These are phyloP conservation scores for Agrotis exclamationis DNA, from an alignment of 2,888 invertebrate species.

Conservation along the genomic window DNA sequence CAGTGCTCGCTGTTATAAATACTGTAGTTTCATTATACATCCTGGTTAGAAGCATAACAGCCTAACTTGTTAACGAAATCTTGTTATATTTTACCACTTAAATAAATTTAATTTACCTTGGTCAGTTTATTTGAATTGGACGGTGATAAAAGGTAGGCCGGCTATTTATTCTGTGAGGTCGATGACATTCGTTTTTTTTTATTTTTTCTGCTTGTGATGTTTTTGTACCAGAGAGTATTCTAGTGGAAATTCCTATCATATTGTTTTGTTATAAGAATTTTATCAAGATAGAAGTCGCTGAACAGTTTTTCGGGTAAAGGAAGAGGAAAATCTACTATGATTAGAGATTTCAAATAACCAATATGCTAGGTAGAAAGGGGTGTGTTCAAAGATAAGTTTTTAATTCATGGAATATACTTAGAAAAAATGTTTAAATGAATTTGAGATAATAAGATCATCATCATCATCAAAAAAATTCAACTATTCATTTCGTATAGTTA, in stretches of 20 bases:
- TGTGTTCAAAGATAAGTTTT: too few species aligned
- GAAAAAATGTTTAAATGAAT: too few species aligned
- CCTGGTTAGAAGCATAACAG: conserved; percentile 20
- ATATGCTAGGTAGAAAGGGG: too few species aligned
- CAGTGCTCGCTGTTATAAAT: conserved; percentile 32
- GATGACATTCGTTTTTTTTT: background rate
- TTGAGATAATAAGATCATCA: too few species aligned
- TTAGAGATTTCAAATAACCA: too few species aligned
- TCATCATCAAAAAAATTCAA: too few species aligned
- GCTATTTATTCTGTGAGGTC: background rate
- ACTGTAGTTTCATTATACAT: conserved; percentile 35
- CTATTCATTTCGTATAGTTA: too few species aligned
- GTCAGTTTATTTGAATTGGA: conserved; percentile 4
- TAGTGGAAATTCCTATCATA: background rate
- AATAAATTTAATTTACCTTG: conserved; percentile 32
- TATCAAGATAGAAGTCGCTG: background rate
- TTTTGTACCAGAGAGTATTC: background rate
- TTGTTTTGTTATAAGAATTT: background rate
- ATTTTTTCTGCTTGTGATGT: background rate
- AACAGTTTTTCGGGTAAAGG: too few species aligned
- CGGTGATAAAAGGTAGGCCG: background rate
- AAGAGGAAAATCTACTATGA: too few species aligned
- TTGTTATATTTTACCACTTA: conserved; percentile 34
- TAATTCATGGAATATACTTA: too few species aligned
- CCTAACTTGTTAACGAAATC: conserved; percentile 34